Evolutionary conservation across 2,113 vertebrate genomes (phyloP).

Genomic region (Xerus inauris): DNA sequence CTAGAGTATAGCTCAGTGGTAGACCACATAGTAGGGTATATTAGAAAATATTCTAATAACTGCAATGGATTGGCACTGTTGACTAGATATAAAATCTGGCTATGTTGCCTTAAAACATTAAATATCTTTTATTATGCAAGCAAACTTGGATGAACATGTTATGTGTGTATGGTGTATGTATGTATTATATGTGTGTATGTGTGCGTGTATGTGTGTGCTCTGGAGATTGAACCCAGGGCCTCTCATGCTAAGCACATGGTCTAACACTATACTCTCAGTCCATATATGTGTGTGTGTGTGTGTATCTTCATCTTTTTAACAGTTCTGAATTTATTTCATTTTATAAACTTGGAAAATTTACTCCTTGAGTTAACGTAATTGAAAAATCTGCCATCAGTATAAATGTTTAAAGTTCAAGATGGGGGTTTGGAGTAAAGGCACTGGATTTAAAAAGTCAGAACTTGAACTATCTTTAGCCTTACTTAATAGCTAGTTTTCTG

Average conservation of each 20-base stretch:
- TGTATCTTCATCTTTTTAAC: background rate
- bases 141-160: background rate
- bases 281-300: too few species aligned
- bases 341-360: conserved; percentile 31
- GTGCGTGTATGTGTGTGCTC: background rate
- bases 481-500: too few species aligned
- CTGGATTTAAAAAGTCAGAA: background rate
- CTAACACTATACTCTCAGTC: too few species aligned
- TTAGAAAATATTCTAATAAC: conserved; percentile 7
- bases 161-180: background rate
- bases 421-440: background rate
- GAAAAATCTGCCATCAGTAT: background rate
- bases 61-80: conserved; percentile 3
- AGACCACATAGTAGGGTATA: background rate
- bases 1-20: background rate
- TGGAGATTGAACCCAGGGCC: background rate
- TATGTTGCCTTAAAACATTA: conserved; percentile 15
- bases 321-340: conserved; percentile 42
- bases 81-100: conserved; percentile 17
- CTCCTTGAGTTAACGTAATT: background rate
- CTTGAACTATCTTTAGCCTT: background rate
- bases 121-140: conserved; percentile 22
- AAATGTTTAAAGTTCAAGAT: conserved; percentile 10
- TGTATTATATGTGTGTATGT: background rate
- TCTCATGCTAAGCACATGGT: background rate